Conservation (phyloP, 2,113 vertebrate genomes). For the Coturnix japonica region DNA sequence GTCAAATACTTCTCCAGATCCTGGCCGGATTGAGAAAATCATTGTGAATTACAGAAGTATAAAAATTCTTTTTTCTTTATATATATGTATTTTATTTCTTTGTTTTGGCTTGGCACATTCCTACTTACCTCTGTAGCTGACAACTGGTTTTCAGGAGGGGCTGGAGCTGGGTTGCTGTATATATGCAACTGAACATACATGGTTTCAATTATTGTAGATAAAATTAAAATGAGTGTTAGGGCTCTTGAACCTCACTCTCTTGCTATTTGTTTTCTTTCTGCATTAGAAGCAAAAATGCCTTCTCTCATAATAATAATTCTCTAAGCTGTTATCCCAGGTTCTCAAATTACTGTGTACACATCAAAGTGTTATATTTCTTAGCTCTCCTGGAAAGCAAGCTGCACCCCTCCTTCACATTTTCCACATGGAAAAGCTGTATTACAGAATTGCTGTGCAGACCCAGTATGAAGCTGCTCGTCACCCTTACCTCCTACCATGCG, state of each 20-base stretch:
- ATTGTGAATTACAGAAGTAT: constrained; percentile 68
- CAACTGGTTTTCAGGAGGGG: constrained; percentile 2
- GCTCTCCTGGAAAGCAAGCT: background rate
- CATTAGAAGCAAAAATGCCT: constrained; percentile 37
- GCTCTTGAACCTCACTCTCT: background rate
- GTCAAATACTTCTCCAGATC: constrained; percentile 72
- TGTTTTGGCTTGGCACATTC: constrained; percentile 46
- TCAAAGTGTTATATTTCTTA: constrained; percentile 29
- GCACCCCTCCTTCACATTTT: constrained; percentile 5
- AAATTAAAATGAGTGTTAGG: constrained; percentile 24
- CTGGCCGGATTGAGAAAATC: constrained; percentile 70
- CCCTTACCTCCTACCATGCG: background rate
- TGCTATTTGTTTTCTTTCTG: constrained; percentile 41
- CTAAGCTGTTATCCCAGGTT: background rate
- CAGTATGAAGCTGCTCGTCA: background rate
- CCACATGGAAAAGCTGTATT: background rate
- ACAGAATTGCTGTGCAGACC: background rate
- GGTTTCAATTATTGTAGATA: constrained; percentile 55
- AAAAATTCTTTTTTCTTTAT: constrained; percentile 64
- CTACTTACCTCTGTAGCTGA: constrained; percentile 36
- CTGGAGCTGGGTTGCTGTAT: constrained; percentile 31
- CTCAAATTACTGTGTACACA: constrained; percentile 42
- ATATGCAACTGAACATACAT: constrained; percentile 42
- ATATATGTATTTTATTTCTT: constrained; percentile 35
- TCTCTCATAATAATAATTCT: constrained; percentile 27